Evolutionary conservation across 2,113 vertebrate genomes (phyloP), one percentile per base, ranked within the genome.

Genomic region (Zapus hudsonius): DNA sequence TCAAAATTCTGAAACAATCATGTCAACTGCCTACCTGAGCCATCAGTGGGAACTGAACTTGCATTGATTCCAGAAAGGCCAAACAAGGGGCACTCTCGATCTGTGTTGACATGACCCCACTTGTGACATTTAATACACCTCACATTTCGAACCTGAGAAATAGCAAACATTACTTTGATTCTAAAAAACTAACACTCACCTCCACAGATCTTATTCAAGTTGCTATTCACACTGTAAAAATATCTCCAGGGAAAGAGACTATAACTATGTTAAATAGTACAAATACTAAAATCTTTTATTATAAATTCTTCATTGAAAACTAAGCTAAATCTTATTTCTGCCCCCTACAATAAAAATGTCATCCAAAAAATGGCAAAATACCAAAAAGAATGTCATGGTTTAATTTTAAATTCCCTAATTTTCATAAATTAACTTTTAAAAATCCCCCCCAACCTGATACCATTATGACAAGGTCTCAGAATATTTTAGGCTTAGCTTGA

Each of bases 61-160:
- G 99, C 99, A 4, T 99, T 99, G 98, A 99, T 99, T 74, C 99
- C 99, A n/a, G 99, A 99, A 86, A 99, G 98, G n/a, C 99, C 99
- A 96, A 98, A 99, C 12, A 99, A 98, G 75, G 99, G 99, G 96
- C 99, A 99, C 89, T 99, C 99, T 95, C 99, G 98, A 96, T 99
- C 99, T 0, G 99, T 99, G 98, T 99, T 99, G 91, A 99, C 99
- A 2, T 99, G 99, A 88, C 99, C 99, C 99, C 99, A 99, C 92
- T 99, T 99, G 97, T 99, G 99, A 97, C 99, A 99, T 95, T 99
- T 99, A 96, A 99, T 99, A 91, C 99, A 99, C 7, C 99, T 98
- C 89, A 99, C 99, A n/a, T 99, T 99, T 94, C 99, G 99, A 97
- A 99, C 99, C 99, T 99, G 82, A 55, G 44, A 96, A 95, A 95